Percentiles rank a stretch among this genome's conserved stretches.
These are phyloP conservation scores for Camptogramma bilineatum DNA, from an alignment of 2,888 invertebrate species.

Conservation along the genomic window DNA sequence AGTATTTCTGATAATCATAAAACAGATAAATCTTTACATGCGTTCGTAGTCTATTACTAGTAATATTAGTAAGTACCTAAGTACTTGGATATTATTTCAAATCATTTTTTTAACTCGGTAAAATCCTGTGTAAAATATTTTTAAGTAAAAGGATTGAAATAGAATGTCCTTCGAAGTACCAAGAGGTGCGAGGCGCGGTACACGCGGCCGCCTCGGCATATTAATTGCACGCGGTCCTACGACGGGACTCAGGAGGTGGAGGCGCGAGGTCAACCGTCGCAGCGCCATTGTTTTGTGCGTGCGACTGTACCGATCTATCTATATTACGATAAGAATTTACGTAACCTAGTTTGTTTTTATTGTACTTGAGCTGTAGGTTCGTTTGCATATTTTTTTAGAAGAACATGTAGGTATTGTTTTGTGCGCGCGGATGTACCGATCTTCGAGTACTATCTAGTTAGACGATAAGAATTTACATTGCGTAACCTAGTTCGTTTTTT, in stretches of 20 bases:
- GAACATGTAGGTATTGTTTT: not conserved
- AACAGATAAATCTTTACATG: too few species aligned
- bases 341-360: conserved; percentile 48
- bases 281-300: conserved; percentile 84
- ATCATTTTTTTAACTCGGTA: too few species aligned
- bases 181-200: conserved; percentile 51
- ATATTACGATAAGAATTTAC: conserved; percentile 49
- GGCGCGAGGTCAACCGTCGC: conserved; percentile 85
- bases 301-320: conserved; percentile 66
- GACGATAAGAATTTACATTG: too few species aligned
- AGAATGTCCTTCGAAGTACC: conserved; percentile 53
- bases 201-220: conserved; percentile 84
- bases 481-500: too few species aligned
- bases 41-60: too few species aligned
- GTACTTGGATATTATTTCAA: too few species aligned
- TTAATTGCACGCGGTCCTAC: conserved; percentile 86
- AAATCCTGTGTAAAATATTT: too few species aligned
- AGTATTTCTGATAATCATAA: too few species aligned
- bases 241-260: conserved; percentile 78
- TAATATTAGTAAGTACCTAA: too few species aligned
- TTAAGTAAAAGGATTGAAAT: conserved; percentile 7
- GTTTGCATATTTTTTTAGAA: not conserved
- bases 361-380: conserved; percentile 31
- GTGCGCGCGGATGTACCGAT: too few species aligned
- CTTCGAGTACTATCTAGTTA: too few species aligned